phyloP scores from a whole-genome alignment of 2,888 invertebrate species.

The Trachelus tabidus region DNA sequence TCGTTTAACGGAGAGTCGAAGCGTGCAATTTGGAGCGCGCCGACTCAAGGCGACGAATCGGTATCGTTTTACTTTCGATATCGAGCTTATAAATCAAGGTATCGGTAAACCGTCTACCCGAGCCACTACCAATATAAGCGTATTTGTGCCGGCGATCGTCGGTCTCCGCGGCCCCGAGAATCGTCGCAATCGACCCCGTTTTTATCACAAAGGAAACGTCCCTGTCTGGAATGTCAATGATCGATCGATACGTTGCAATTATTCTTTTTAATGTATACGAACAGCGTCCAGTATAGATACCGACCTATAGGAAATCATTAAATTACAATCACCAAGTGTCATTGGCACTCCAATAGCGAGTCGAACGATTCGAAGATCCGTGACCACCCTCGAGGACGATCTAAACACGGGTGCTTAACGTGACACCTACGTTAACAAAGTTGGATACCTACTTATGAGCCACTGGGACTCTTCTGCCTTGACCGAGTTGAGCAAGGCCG shows the following conservation, averaged over 20 bases:
- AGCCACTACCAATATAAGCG: background rate
- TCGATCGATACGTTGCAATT: background rate
- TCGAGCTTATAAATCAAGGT: slow-evolving; percentile 2
- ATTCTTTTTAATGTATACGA: background rate
- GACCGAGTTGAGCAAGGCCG: slow-evolving; percentile 62
- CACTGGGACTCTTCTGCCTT: slow-evolving; percentile 56
- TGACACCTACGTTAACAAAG: background rate
- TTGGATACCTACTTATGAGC: slow-evolving; percentile 16
- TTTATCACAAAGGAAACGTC: slow-evolving; percentile 42
- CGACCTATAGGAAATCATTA: background rate
- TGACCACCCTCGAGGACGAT: background rate
- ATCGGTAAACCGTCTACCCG: background rate
- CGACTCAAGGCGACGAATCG: background rate
- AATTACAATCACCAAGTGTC: background rate
- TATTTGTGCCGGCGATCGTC: background rate
- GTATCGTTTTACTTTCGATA: slow-evolving; percentile 4
- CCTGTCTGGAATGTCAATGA: slow-evolving; percentile 3
- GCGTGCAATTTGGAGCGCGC: slow-evolving; percentile 5
- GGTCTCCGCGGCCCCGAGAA: slow-evolving; percentile 41
- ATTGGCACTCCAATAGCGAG: background rate
- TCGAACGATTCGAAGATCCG: background rate
- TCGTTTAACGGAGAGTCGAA: background rate
- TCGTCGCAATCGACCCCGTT: slow-evolving; percentile 36
- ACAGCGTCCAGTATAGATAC: background rate
- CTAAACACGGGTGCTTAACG: background rate